Conservation (phyloP, 1,140 invertebrate species). For the Bombus sylvicola region DNA sequence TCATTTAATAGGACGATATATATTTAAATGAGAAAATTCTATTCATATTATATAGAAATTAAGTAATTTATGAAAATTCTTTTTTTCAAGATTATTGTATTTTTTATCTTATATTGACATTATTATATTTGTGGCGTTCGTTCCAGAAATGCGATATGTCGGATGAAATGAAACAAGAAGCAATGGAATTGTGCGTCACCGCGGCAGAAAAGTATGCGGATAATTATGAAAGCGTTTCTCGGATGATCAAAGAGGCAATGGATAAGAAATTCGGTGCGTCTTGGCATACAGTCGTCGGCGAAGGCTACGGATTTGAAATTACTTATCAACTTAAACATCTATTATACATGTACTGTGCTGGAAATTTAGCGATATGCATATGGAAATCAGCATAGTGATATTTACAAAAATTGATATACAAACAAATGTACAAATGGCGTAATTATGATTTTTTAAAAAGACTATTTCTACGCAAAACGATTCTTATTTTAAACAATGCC, state of each 20-base stretch:
- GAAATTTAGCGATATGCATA: conserved; percentile 94
- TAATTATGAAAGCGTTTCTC: conserved; percentile 89
- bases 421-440: conserved; percentile 31
- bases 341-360: conserved; percentile 96
- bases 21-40: neutral
- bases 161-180: conserved; percentile 95
- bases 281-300: conserved; percentile 97
- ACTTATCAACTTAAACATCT: conserved; percentile 97
- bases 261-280: conserved; percentile 97
- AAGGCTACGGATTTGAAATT: conserved; percentile 97
- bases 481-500: neutral
- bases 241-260: conserved; percentile 97
- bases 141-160: conserved; percentile 94
- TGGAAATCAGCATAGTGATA: conserved; percentile 88
- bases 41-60: neutral
- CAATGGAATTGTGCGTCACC: conserved; percentile 94
- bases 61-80: neutral
- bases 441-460: neutral
- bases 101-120: neutral
- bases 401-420: neutral
- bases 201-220: conserved; percentile 95
- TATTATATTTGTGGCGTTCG: neutral
- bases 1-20: neutral
- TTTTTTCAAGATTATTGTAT: neutral
- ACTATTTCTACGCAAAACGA: neutral